phyloP scores from a whole-genome alignment of 2,113 vertebrate species.

The Rhynchopsitta pachyrhyncha region DNA sequence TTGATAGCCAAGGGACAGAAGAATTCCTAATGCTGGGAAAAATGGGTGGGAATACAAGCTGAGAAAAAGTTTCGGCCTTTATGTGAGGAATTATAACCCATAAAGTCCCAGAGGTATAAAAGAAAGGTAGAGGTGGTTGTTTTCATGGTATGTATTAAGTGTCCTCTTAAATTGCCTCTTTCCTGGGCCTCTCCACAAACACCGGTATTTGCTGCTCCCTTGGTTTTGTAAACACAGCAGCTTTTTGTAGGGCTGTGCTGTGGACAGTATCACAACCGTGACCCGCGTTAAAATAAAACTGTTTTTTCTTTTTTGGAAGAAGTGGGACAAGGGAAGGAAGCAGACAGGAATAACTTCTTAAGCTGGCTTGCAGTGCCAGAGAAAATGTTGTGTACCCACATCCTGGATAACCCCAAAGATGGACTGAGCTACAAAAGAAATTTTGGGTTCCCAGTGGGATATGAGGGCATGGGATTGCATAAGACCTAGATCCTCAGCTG shows the following conservation, averaged over 20 bases:
- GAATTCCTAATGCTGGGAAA: background rate
- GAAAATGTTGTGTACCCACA: slow-evolving; percentile 13
- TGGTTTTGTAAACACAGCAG: background rate
- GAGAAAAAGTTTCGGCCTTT: background rate
- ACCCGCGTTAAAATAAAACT: background rate
- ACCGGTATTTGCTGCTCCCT: background rate
- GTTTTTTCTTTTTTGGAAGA: background rate
- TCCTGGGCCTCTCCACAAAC: background rate
- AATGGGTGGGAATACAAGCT: background rate
- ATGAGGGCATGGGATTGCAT: background rate
- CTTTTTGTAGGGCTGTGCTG: background rate
- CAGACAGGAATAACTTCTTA: background rate
- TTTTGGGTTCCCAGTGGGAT: slow-evolving; percentile 15
- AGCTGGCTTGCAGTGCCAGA: background rate
- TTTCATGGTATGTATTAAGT: background rate
- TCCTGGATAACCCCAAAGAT: slow-evolving; percentile 11
- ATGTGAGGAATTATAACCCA: background rate
- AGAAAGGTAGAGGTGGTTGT: background rate
- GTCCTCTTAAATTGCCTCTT: background rate
- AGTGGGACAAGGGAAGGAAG: background rate
- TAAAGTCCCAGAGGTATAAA: background rate
- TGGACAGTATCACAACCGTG: background rate
- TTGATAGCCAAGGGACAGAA: background rate
- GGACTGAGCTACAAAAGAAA: slow-evolving; percentile 8
- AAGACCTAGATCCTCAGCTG: slow-evolving; percentile 13